These are phyloP conservation scores for Nematostella vectensis DNA, from an alignment of 92 coral and sea anemone species.

Conservation along the genomic window DNA sequence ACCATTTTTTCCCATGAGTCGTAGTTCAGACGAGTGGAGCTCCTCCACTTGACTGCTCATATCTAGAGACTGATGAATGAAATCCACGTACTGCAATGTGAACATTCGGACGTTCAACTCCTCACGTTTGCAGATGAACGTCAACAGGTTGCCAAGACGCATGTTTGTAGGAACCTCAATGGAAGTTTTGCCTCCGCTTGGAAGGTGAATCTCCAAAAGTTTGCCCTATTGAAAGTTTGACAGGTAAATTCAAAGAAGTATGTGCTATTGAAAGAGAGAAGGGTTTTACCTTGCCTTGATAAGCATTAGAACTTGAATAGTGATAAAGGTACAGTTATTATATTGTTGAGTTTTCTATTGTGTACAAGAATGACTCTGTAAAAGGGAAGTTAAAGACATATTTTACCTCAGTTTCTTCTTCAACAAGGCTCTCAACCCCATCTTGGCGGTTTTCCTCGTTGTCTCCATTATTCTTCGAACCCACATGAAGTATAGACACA, in stretches of 20 bases:
- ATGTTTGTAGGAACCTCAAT: slow-evolving; percentile 45
- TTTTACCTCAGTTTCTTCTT: slow-evolving; percentile 24
- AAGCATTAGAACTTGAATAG: too few species aligned
- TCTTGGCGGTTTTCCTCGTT: slow-evolving; percentile 6
- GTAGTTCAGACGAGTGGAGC: slow-evolving; percentile 35
- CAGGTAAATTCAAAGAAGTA: background rate
- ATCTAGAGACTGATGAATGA: slow-evolving; percentile 56
- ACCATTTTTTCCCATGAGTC: slow-evolving; percentile 72
- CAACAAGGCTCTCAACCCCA: slow-evolving; percentile 23
- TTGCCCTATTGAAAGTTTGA: slow-evolving; percentile 39
- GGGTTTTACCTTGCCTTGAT: background rate
- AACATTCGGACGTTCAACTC: slow-evolving; percentile 50
- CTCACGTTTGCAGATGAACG: slow-evolving; percentile 45
- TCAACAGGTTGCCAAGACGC: slow-evolving; percentile 43
- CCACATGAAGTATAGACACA: slow-evolving; percentile 42
- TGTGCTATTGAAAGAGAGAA: background rate
- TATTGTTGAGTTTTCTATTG: too few species aligned
- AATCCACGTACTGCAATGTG: slow-evolving; percentile 58
- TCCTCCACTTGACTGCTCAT: slow-evolving; percentile 31
- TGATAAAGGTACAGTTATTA: too few species aligned
- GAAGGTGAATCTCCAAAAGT: slow-evolving; percentile 39
- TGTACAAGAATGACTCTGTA: too few species aligned
- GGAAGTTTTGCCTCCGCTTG: slow-evolving; percentile 32
- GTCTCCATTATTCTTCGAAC: slow-evolving; percentile 11
- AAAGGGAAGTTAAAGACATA: too few species aligned